Percentiles rank a stretch among this genome's conserved stretches.
These are phyloP conservation scores for Palloptera scutellata DNA, from an alignment of 2,888 invertebrate genomes.

Conservation along the genomic window DNA sequence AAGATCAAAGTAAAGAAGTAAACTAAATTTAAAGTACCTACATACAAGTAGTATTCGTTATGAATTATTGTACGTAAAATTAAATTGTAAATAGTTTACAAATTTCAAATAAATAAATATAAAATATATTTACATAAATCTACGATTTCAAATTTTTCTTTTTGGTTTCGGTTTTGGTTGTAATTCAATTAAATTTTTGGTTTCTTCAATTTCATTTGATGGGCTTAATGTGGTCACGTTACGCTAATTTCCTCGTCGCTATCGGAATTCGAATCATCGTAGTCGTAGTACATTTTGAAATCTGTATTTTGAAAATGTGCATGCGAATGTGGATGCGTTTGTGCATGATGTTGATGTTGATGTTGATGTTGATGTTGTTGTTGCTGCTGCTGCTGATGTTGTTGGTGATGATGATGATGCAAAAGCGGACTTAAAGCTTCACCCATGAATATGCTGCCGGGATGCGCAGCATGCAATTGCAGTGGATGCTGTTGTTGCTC, in stretches of 20 bases:
- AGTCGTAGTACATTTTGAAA: slow-evolving; percentile 63
- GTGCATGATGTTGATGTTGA: slow-evolving; percentile 30
- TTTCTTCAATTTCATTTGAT: slow-evolving; percentile 2
- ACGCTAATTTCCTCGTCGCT: slow-evolving; percentile 87
- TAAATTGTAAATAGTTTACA: background rate
- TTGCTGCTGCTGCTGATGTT: slow-evolving; percentile 30
- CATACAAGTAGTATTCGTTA: background rate
- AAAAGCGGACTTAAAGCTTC: slow-evolving; percentile 23
- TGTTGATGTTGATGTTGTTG: slow-evolving; percentile 36
- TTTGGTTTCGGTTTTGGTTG: background rate
- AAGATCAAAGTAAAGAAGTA: slow-evolving; percentile 6
- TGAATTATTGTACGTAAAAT: slow-evolving; percentile 1
- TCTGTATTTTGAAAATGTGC: slow-evolving; percentile 54
- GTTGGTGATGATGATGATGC: slow-evolving; percentile 31
- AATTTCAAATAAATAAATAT: too few relatives aligned
- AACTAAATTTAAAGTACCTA: background rate
- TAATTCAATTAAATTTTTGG: background rate
- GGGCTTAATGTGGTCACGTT: slow-evolving; percentile 73
- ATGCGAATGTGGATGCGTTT: slow-evolving; percentile 31
- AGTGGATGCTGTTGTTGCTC: slow-evolving; percentile 50
- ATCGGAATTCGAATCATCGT: slow-evolving; percentile 70
- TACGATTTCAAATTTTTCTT: background rate
- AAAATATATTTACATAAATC: background rate
- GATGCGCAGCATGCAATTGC: slow-evolving; percentile 42
- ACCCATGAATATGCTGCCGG: slow-evolving; percentile 26